Base-by-base conservation (phyloP, 1,140 invertebrate genomes). In the Heliconius hewitsoni region DNA sequence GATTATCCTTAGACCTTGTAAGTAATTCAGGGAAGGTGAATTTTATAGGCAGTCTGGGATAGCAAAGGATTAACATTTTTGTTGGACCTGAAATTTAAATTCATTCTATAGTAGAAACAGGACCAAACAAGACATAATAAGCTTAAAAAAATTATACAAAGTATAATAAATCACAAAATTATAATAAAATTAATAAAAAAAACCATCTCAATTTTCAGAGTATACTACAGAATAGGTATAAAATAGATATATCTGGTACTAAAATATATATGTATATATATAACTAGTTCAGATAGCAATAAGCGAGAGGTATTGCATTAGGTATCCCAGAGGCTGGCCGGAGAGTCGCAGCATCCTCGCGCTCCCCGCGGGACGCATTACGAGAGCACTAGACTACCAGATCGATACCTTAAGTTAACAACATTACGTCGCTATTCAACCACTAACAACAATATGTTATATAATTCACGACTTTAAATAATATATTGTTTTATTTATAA, bases 401-500 rank as follows among this genome's bases (percentile, higher is more conserved):
- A 93, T 93, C 91, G 89, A 93, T 93, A 91, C 87, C 86, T 87
- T 88, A 88, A 90, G 85, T 91, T 91, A 87, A 92, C 89, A 89
- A 88, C 85, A 91, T 93, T 91, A 92, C 85, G 86, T 85, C 84
- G 89, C 84, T 80, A 85, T 89, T 87, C 85, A 82, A 82, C 83
- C 83, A 81, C 85, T 83, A 84, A 83, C 77, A 82, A 83, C 73
- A 80, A 83, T 87, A 80, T 80, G 76, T 39, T 57, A 30, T 74
- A 73, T 71, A 74, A 76, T 50, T 27, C n/a, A 39, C 37, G 16
- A 71, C 66, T 30, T 75, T 74, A 37, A 72, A 60, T 60, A 27
- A 39, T 70, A 50, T 72, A 39, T 72, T n/a, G 37, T 16, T 72
- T 72, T 72, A 72, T 18, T 72, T 42, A 19, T n/a, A 72, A 72